phyloP scores from a whole-genome alignment of 1,140 invertebrate genomes.

The Daktulosphaira vitifoliae region DNA sequence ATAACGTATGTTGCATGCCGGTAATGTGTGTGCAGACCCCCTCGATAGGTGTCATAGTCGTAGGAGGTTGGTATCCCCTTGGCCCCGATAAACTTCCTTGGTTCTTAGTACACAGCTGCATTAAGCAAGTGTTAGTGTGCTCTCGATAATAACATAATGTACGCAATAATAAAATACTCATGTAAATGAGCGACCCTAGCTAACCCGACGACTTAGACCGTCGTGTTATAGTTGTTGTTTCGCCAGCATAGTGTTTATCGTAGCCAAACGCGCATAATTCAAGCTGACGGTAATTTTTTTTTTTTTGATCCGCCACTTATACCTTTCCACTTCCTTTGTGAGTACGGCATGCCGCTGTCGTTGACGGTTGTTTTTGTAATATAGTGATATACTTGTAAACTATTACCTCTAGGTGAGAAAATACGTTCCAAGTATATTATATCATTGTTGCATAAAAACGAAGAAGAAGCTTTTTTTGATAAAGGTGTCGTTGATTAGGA shows the following conservation, averaged over 20 bases:
- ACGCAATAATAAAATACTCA: conserved; percentile 22
- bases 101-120: too few species aligned
- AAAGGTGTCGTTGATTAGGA: conserved; percentile 8
- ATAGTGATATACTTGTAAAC: too few species aligned
- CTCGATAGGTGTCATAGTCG: not conserved
- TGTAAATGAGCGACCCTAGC: conserved; percentile 20
- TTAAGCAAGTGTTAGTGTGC: not conserved
- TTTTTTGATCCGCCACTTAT: not conserved
- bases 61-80: not conserved
- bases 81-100: not conserved
- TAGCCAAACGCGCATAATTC: conserved; percentile 4
- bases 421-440: too few species aligned
- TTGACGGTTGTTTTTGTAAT: too few species aligned
- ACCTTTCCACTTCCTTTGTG: too few species aligned
- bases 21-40: not conserved
- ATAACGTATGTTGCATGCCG: too few species aligned
- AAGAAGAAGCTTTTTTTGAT: not conserved
- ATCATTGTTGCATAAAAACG: too few species aligned
- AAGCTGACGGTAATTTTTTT: not conserved
- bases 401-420: too few species aligned
- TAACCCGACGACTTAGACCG: not conserved
- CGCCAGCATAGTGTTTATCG: not conserved
- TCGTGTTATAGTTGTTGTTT: conserved; percentile 11
- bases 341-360: too few species aligned
- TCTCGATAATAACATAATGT: not conserved